Evolutionary conservation across 1,140 invertebrate genomes (phyloP), one percentile per base, ranked within the genome.

Genomic region (Diabrotica undecimpunctata): DNA sequence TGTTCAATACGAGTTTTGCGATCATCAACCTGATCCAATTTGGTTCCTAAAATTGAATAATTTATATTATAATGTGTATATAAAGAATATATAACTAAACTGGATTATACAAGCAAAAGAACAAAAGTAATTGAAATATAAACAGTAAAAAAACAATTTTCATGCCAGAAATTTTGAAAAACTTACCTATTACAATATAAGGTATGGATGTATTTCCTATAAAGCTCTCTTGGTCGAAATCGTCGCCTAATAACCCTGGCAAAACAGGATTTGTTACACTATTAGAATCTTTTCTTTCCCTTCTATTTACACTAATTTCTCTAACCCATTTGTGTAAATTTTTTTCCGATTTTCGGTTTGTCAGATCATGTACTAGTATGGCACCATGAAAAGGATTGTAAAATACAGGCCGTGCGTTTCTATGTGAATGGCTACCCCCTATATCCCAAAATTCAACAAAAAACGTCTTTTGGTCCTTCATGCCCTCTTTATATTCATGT

Each of bases 401-500:
- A 81, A 98, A 98, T 11, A 98, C 92, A 68, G 88, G 86, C 76
- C 96, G 84, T 11, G 94, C 91, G 79, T 96, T 96, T 76, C 90
- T 87, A 79, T 98, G 96, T 74, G 87, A 93, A 71, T 91, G 88
- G 68, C 94, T 96, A 11, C 96, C 96, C 12, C 96, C 97, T 65
- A 98, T 86, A 78, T 99, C 97, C 90, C 95, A 98, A 25, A 98
- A 82, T 82, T 98, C 96, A 51, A 98, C 84, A 80, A 97, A 97
- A 81, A 92, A 98, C 35, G 90, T 90, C 69, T 90, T 90, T 77
- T 98, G 95, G 58, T 87, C 86, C 10, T 91, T 90, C 0, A 94
- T 97, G 10, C 95, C 95, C 83, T 96, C 95, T 79, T 94, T 95
- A 74, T 92, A 98, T 79, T 95, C 93, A 76, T 98, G 96, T 25